A percentile compares a stretch with the other conserved stretches of the same genome.
These are phyloP conservation scores for Opisthocomus hoazin DNA, from an alignment of 2,113 vertebrate genomes.

Conservation along the genomic window DNA sequence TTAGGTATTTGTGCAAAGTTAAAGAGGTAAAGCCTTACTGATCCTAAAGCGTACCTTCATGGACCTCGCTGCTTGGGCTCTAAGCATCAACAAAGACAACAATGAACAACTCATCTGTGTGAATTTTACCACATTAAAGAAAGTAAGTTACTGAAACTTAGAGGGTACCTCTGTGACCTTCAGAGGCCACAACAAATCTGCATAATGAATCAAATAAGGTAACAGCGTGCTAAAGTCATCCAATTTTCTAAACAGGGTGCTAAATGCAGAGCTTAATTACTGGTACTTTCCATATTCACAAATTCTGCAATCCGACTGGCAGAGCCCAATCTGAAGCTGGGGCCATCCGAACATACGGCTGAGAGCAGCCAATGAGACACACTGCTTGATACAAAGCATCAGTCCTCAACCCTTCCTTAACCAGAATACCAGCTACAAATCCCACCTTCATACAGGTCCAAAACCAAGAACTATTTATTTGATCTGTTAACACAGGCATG, in stretches of 20 bases:
- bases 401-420: neutral
- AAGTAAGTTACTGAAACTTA: neutral
- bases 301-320: neutral
- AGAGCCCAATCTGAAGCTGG: neutral
- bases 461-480: neutral
- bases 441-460: neutral
- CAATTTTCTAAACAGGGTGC: neutral
- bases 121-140: neutral
- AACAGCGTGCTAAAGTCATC: neutral
- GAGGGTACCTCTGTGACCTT: neutral
- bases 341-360: neutral
- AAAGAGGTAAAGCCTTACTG: neutral
- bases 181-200: neutral
- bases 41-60: neutral
- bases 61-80: neutral
- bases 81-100: neutral
- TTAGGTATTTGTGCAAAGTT: neutral
- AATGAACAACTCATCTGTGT: neutral
- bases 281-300: neutral
- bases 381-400: neutral
- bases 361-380: neutral
- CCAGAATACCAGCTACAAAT: neutral
- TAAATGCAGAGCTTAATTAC: slow-evolving; percentile 26
- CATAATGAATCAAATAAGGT: neutral
- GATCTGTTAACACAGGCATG: neutral